phyloP scores from a whole-genome alignment of 2,113 vertebrate genomes.

The Petromus typicus region DNA sequence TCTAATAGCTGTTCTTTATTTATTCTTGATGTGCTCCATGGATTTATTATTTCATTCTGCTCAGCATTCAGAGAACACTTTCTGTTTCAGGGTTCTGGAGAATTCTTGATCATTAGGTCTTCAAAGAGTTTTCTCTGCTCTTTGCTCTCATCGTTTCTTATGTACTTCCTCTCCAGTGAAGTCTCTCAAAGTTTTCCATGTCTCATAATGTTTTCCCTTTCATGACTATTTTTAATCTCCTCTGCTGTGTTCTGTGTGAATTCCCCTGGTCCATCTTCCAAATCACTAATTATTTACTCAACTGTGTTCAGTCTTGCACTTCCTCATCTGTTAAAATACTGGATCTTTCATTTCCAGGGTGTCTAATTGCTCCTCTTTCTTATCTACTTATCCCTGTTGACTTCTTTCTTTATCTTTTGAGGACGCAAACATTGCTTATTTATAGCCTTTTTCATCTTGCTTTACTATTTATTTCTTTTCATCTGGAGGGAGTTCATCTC shows the following conservation, averaged over 20 bases:
- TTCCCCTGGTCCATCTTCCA: slow-evolving; percentile 30
- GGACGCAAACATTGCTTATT: background rate
- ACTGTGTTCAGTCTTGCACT: background rate
- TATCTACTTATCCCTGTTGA: background rate
- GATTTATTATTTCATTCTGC: background rate
- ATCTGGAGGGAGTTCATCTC: slow-evolving; percentile 42
- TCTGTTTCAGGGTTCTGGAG: background rate
- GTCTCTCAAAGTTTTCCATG: background rate
- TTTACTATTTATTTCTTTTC: slow-evolving; percentile 61
- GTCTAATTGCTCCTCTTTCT: background rate
- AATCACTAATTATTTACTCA: slow-evolving; percentile 59
- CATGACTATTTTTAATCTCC: background rate
- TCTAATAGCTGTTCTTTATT: background rate
- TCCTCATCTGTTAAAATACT: background rate
- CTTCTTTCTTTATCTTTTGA: background rate
- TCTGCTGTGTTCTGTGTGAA: slow-evolving; percentile 19
- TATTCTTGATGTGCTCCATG: background rate
- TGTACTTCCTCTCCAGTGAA: background rate
- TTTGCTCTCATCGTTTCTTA: background rate
- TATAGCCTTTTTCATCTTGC: slow-evolving; percentile 58
- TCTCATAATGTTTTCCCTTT: background rate
- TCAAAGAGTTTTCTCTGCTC: background rate
- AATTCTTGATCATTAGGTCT: background rate
- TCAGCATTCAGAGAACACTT: background rate
- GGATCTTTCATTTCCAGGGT: background rate